phyloP scores from a whole-genome alignment of 2,888 invertebrate genomes.

The Drosophila paranaensis region DNA sequence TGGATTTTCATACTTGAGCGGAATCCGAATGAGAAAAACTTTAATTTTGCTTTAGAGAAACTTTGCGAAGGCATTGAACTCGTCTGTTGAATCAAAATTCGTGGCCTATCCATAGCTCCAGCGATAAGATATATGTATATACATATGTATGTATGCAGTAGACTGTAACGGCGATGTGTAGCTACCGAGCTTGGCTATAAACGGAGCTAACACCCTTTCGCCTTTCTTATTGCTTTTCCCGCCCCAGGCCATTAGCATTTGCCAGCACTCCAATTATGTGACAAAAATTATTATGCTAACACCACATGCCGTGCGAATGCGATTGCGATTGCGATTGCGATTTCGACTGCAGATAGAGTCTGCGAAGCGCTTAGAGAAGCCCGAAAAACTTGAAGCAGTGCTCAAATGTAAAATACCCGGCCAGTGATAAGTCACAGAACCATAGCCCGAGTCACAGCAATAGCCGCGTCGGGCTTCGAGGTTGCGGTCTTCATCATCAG shows the following conservation, averaged over 20 bases:
- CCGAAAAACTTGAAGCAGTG: slow-evolving; percentile 32
- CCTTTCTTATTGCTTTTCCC: slow-evolving; percentile 58
- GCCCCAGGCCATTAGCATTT: slow-evolving; percentile 55
- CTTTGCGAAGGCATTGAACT: slow-evolving; percentile 65
- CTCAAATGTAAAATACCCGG: slow-evolving; percentile 46
- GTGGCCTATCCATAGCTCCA: slow-evolving; percentile 35
- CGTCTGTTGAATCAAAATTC: slow-evolving; percentile 52
- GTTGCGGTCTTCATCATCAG: slow-evolving; percentile 57
- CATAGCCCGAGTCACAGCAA: slow-evolving; percentile 30
- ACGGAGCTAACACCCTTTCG: slow-evolving; percentile 58
- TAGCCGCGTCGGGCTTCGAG: slow-evolving; percentile 38
- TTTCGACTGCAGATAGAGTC: slow-evolving; percentile 53
- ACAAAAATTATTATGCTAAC: slow-evolving; percentile 66
- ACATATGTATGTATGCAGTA: not conserved
- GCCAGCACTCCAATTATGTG: slow-evolving; percentile 57
- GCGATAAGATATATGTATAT: slow-evolving; percentile 26
- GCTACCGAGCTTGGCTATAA: slow-evolving; percentile 37
- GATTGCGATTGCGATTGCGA: slow-evolving; percentile 42
- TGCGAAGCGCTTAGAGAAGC: slow-evolving; percentile 17
- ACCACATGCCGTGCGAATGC: slow-evolving; percentile 49
- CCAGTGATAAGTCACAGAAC: slow-evolving; percentile 45
- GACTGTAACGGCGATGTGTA: too few relatives aligned
- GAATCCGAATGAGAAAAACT: slow-evolving; percentile 54
- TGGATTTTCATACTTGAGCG: slow-evolving; percentile 73
- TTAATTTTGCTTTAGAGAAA: slow-evolving; percentile 59